phyloP scores from a whole-genome alignment of 2,113 vertebrate species.

The Syngnathoides biaculeatus region DNA sequence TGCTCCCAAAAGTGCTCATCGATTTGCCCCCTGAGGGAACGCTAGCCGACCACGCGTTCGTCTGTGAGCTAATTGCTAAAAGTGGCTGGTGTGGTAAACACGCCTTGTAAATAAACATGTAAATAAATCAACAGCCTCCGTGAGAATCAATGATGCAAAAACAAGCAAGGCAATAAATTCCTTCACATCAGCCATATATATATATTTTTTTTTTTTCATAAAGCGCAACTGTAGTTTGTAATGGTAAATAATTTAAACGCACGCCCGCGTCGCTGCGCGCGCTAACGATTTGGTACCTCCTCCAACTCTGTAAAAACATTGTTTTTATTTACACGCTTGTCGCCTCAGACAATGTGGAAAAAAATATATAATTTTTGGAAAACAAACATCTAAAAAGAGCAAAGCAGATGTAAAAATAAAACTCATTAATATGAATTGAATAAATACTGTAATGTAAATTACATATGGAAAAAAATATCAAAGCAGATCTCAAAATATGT shows the following conservation, averaged over 20 bases:
- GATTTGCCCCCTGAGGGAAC: constrained; percentile 53
- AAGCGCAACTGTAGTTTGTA: constrained; percentile 99
- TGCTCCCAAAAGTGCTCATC: constrained; percentile 44
- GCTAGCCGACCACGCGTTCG: constrained; percentile 84
- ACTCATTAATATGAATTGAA: too few relatives aligned
- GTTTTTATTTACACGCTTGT: neutral
- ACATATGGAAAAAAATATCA: too few relatives aligned
- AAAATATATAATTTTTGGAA: neutral
- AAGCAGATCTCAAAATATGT: too few relatives aligned
- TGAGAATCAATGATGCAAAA: constrained; percentile 97
- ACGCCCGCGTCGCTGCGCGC: constrained; percentile 42
- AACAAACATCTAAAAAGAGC: neutral
- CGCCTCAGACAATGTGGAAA: neutral
- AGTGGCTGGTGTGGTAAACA: constrained; percentile 68
- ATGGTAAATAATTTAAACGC: constrained; percentile 98
- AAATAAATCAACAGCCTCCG: constrained; percentile 76
- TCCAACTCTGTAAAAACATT: constrained; percentile 5
- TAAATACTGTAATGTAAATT: too few relatives aligned
- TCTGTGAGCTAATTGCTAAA: constrained; percentile 42
- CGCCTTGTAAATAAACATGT: constrained; percentile 80
- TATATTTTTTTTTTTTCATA: constrained; percentile 84
- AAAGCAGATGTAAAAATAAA: too few relatives aligned
- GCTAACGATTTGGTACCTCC: neutral
- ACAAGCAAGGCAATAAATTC: constrained; percentile 97
- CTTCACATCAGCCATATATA: constrained; percentile 87